A percentile compares a stretch with the other conserved stretches of the same genome.
phyloP scores from a whole-genome alignment of 2,888 invertebrate species.

The Molanna angustata region DNA sequence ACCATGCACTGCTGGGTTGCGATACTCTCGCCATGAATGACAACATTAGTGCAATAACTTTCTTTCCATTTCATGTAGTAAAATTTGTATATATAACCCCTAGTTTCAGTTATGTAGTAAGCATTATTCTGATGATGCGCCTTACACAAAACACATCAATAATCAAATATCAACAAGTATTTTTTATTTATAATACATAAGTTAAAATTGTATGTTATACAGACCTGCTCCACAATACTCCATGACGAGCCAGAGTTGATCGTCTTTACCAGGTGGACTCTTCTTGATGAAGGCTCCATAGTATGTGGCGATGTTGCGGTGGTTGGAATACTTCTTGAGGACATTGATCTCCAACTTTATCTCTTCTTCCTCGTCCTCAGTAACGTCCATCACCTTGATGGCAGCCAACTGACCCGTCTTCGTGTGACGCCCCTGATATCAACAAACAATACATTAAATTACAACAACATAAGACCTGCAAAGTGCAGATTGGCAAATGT shows the following conservation, averaged over 20 bases:
- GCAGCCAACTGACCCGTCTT: slow-evolving; percentile 99
- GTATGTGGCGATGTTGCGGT: slow-evolving; percentile 99
- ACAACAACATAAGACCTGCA: background rate
- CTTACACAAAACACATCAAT: too few species aligned
- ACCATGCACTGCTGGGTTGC: too few species aligned
- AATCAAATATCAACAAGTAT: too few species aligned
- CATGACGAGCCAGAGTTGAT: slow-evolving; percentile 99
- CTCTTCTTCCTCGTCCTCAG: slow-evolving; percentile 99
- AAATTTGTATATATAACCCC: too few species aligned
- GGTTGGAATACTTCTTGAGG: slow-evolving; percentile 97
- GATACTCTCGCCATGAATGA: too few species aligned
- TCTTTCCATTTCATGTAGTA: too few species aligned
- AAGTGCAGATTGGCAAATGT: background rate
- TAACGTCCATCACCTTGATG: slow-evolving; percentile 99
- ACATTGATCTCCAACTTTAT: slow-evolving; percentile 99
- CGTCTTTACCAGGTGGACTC: slow-evolving; percentile 97
- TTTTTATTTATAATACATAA: too few species aligned
- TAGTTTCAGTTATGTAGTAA: too few species aligned
- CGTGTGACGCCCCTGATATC: slow-evolving; percentile 89
- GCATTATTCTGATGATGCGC: too few species aligned
- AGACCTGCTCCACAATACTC: slow-evolving; percentile 97
- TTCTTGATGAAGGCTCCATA: slow-evolving; percentile 99
- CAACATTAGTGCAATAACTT: too few species aligned
- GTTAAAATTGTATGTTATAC: too few species aligned
- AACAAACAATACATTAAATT: background rate